A percentile compares a stretch with the other conserved stretches of the same genome.
phyloP scores from a whole-genome alignment of 2,113 vertebrate species.

The Erythrocercus mccallii region DNA sequence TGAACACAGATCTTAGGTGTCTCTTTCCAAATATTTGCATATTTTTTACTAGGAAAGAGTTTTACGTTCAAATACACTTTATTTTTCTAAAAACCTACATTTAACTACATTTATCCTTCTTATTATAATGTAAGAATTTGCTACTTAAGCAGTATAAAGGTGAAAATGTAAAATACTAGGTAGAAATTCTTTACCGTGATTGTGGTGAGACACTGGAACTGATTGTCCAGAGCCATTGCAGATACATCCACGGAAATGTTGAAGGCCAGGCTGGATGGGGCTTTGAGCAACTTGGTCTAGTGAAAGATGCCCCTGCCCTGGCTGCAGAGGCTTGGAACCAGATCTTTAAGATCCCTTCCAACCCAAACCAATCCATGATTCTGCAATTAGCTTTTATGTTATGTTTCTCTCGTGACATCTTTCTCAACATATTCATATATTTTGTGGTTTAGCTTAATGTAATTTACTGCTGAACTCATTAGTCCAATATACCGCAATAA shows the following conservation, averaged over 20 bases:
- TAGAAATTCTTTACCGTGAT: background rate
- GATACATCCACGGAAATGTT: fast-evolving
- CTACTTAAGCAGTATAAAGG: background rate
- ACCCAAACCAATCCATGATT: background rate
- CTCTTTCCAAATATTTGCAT: background rate
- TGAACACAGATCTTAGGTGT: fast-evolving
- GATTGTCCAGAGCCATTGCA: background rate
- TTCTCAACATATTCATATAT: background rate
- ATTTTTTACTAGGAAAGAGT: background rate
- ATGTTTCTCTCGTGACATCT: background rate
- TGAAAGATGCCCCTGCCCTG: background rate
- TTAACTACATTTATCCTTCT: background rate
- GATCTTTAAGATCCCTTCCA: background rate
- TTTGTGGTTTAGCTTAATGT: background rate
- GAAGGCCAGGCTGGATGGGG: background rate
- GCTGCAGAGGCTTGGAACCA: fast-evolving
- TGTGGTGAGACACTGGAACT: background rate
- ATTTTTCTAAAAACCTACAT: background rate
- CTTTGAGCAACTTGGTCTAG: background rate
- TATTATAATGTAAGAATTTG: background rate
- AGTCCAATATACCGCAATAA: background rate
- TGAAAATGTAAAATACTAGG: background rate
- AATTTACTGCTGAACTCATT: background rate
- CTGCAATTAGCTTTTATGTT: background rate
- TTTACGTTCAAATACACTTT: background rate